Evolutionary conservation across 2,888 invertebrate genomes (phyloP), one percentile per base, ranked within the genome.

Genomic region (Hyles lineata): DNA sequence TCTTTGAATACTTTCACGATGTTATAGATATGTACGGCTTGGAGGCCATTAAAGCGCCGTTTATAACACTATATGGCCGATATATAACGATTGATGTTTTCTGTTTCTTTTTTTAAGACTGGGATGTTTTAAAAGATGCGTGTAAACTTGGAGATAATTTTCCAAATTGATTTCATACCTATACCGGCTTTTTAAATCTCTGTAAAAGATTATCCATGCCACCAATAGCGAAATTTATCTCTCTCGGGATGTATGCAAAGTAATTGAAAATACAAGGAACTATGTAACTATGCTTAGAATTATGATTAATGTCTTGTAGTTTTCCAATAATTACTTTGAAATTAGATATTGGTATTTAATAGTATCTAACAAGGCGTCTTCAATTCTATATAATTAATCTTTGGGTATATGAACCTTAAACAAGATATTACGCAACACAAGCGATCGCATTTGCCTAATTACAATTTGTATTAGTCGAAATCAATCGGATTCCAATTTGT

Each of bases 1-100:
- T 43, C 23, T 25, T 50, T 67, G 67, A 67, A 67, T 67, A 67
- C 62, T 62, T 62, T 62, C 62, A 62, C 43, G 43, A 23, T 50
- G 67, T 50, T 15, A 23, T 23, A 25, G 67, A 67, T 67, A 23
- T 67, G 43, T 67, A 23, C 23, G 23, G n/a, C 63, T 29, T 62
- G 62, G 50, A 23, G 23, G 67, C 67, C 67, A 50, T 67, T 67
- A 50, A 67, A 67, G 23, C 23, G 17, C 17, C 43, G 43, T 67
- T 67, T 50, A 62, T 62, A n/a, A 67, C 50, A 50, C 21, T 19
- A 17, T 32, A 62, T 55, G 23, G 50, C 67, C 23, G 23, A 67
- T 67, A 43, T 21, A 43, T 63, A 43, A 43, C 21, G 43, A 11
- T 29, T 11, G 67, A 25, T 43, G 50, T 50, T 67, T 67, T 43